A percentile compares a stretch with the other conserved stretches of the same genome.
Evolutionary conservation across 2,888 invertebrate species (phyloP).

Genomic region (Agriopis marginaria): DNA sequence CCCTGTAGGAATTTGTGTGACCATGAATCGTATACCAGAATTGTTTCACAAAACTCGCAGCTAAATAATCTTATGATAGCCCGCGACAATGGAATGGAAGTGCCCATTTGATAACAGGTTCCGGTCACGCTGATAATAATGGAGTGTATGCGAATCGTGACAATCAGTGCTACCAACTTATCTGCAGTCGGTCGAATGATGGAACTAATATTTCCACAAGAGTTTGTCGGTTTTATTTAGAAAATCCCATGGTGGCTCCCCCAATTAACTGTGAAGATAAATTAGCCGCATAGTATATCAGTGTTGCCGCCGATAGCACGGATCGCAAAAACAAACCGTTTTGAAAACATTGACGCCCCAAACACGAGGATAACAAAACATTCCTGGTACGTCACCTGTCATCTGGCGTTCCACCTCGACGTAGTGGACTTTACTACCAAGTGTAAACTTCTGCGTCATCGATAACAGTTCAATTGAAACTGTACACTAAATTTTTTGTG

Average conservation of each 20-base stretch:
- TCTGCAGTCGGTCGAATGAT: neutral
- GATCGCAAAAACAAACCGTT: constrained; percentile 34
- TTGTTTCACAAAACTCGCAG: constrained; percentile 21
- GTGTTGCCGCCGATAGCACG: constrained; percentile 11
- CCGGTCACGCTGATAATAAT: constrained; percentile 58
- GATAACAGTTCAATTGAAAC: neutral
- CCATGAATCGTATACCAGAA: neutral
- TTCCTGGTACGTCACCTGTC: constrained; percentile 49
- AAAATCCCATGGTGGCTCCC: neutral
- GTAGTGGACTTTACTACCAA: constrained; percentile 16
- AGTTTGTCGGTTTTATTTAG: neutral
- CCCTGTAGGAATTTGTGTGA: neutral
- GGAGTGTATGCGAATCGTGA: constrained; percentile 48
- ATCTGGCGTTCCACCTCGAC: constrained; percentile 36
- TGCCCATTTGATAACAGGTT: constrained; percentile 59
- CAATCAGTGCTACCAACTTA: neutral
- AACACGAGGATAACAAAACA: constrained; percentile 45
- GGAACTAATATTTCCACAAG: neutral
- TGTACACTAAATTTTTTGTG: no score
- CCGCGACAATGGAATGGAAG: constrained; percentile 57
- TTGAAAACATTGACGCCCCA: constrained; percentile 52
- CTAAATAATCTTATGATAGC: constrained; percentile 22
- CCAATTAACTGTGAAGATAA: neutral
- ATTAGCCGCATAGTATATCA: constrained; percentile 11
- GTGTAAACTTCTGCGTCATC: constrained; percentile 2